Conservation (phyloP, 2,888 invertebrate species). For the Seira ritae region DNA sequence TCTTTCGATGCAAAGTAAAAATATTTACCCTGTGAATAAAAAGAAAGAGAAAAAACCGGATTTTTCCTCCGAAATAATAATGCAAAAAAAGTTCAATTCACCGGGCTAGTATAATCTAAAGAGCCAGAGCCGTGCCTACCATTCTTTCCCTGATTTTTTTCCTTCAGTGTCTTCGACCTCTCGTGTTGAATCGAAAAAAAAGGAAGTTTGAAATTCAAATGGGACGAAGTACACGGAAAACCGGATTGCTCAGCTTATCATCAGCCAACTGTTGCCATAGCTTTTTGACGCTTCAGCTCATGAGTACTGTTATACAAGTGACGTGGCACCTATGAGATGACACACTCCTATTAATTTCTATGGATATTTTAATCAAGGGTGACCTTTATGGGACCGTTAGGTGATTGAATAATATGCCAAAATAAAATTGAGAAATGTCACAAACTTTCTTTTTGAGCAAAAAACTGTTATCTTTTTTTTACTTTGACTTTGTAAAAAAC, state of each 20-base stretch:
- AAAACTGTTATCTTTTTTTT: conserved; percentile 51
- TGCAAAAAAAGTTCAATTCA: conserved; percentile 48
- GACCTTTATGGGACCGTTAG: conserved; percentile 47
- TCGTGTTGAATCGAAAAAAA: not conserved
- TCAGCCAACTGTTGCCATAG: not conserved
- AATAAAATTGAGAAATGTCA: not conserved
- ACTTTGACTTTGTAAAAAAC: conserved; percentile 39
- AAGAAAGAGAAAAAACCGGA: conserved; percentile 47
- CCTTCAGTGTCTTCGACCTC: conserved; percentile 58
- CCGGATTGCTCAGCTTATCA: not conserved
- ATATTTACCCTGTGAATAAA: not conserved
- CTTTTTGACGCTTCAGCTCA: not conserved
- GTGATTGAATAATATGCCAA: too few species aligned
- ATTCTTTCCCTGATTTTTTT: not conserved
- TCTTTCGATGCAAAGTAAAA: not conserved
- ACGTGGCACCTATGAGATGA: not conserved
- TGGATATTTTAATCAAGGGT: too few species aligned
- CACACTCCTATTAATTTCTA: too few species aligned
- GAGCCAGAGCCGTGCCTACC: conserved; percentile 32
- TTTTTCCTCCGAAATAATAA: conserved; percentile 29
- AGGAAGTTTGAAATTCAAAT: not conserved
- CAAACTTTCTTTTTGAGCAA: conserved; percentile 56
- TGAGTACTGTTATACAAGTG: not conserved
- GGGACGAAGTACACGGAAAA: conserved; percentile 3
- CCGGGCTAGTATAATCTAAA: not conserved